phyloP scores from a whole-genome alignment of 2,797 vertebrate genomes.

The Catostomus latipinnis region DNA sequence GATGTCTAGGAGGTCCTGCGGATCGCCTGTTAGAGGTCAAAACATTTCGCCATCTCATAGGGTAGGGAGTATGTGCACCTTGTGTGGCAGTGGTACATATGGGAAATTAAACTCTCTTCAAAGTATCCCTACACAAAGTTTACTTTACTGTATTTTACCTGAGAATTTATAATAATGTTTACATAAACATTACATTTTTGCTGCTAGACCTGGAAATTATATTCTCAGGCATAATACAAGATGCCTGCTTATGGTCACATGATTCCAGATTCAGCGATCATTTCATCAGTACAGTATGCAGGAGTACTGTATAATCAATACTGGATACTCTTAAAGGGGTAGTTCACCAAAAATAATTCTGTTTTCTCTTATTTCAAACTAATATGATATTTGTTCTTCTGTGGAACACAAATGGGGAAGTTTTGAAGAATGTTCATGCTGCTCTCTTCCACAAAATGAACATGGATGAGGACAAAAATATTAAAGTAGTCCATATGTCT shows the following conservation, averaged over 20 bases:
- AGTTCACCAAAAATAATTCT: too few species aligned
- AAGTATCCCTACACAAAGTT: not conserved
- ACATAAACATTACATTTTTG: not conserved
- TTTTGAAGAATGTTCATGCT: too few species aligned
- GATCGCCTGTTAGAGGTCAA: constrained; percentile 82
- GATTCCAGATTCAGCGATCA: too few species aligned
- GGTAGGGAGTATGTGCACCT: constrained; percentile 77
- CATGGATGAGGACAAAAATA: too few species aligned
- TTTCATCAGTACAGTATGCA: constrained; percentile 6
- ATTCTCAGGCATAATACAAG: not conserved
- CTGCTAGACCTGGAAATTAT: constrained; percentile 19
- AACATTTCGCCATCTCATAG: constrained; percentile 75
- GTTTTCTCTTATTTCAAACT: too few species aligned
- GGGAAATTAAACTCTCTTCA: not conserved
- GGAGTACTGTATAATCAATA: constrained; percentile 14
- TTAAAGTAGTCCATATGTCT: too few species aligned
- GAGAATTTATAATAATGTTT: not conserved
- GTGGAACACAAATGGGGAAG: too few species aligned
- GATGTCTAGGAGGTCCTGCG: constrained; percentile 82
- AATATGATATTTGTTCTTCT: too few species aligned
- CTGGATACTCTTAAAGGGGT: constrained; percentile 28
- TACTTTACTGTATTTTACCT: constrained; percentile 5
- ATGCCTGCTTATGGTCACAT: constrained; percentile 5
- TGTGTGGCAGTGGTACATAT: constrained; percentile 44
- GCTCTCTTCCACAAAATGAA: too few species aligned